Evolutionary conservation across 2,113 vertebrate species (phyloP).

Genomic region (Acrocephalus kingi): DNA sequence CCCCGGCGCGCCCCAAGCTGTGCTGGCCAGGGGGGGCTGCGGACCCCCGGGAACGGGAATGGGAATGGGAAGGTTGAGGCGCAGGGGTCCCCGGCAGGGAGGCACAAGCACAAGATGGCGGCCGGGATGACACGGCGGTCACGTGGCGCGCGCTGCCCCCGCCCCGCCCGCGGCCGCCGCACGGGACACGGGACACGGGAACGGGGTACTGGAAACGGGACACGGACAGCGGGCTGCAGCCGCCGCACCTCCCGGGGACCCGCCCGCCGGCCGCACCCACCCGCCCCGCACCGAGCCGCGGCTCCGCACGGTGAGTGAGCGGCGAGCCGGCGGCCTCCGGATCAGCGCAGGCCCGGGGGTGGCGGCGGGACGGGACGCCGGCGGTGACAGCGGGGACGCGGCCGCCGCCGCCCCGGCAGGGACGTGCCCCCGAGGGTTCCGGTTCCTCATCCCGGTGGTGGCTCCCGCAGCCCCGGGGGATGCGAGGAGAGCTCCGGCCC

Average conservation of each 20-base stretch:
- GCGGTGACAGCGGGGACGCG: background rate
- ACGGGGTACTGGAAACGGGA: background rate
- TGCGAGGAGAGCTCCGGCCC: background rate
- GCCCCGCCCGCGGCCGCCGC: background rate
- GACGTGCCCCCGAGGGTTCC: background rate
- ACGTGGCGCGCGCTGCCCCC: background rate
- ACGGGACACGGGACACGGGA: background rate
- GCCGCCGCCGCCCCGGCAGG: background rate
- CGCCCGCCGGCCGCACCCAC: background rate
- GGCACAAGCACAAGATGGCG: background rate
- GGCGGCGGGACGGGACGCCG: background rate
- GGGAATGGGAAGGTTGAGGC: accelerated
- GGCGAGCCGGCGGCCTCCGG: background rate
- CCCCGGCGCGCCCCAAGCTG: background rate
- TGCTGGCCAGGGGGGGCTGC: too few relatives aligned
- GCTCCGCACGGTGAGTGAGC: background rate
- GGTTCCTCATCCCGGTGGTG: too few relatives aligned
- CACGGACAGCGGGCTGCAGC: background rate
- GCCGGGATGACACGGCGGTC: background rate
- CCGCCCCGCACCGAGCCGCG: background rate
- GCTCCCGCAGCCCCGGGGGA: background rate
- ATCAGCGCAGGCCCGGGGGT: background rate
- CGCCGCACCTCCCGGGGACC: background rate
- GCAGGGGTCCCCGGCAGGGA: background rate
- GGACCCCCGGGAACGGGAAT: too few relatives aligned